Evolutionary conservation across 2,888 invertebrate genomes (phyloP).

Genomic region (Amphipyra berbera): DNA sequence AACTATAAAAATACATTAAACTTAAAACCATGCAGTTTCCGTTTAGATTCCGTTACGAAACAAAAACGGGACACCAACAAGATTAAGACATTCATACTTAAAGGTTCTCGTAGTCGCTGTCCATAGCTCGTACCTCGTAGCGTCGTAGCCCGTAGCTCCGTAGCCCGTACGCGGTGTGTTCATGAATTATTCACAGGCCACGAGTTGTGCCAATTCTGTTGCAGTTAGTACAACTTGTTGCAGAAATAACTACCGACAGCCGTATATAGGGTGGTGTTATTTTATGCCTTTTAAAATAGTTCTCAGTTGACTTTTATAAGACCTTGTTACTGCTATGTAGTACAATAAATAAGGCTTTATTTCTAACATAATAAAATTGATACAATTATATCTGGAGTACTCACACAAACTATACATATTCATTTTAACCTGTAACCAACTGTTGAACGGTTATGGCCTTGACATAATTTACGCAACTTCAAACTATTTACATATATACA

Average conservation of each 20-base stretch:
- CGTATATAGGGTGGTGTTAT: slow-evolving; percentile 47
- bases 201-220: slow-evolving; percentile 56
- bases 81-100: slow-evolving; percentile 26
- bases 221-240: slow-evolving; percentile 59
- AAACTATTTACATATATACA: no score
- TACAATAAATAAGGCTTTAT: slow-evolving; percentile 6
- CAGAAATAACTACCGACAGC: slow-evolving; percentile 52
- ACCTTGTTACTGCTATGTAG: slow-evolving; percentile 43
- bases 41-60: slow-evolving; percentile 1
- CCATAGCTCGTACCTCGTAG: slow-evolving; percentile 31
- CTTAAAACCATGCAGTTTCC: slow-evolving; percentile 1
- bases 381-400: no score
- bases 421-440: no score
- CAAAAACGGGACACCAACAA: slow-evolving; percentile 14
- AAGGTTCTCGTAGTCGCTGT: slow-evolving; percentile 23
- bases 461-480: no score
- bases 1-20: slow-evolving; percentile 10
- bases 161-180: slow-evolving; percentile 35
- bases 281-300: slow-evolving; percentile 56
- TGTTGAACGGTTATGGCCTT: no score
- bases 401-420: no score
- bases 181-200: slow-evolving; percentile 56
- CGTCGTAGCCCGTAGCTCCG: slow-evolving; percentile 22
- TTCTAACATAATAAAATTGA: neutral
- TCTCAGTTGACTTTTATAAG: slow-evolving; percentile 49